phyloP scores from a whole-genome alignment of 2,888 invertebrate species.

The Pimpla rufipes region DNA sequence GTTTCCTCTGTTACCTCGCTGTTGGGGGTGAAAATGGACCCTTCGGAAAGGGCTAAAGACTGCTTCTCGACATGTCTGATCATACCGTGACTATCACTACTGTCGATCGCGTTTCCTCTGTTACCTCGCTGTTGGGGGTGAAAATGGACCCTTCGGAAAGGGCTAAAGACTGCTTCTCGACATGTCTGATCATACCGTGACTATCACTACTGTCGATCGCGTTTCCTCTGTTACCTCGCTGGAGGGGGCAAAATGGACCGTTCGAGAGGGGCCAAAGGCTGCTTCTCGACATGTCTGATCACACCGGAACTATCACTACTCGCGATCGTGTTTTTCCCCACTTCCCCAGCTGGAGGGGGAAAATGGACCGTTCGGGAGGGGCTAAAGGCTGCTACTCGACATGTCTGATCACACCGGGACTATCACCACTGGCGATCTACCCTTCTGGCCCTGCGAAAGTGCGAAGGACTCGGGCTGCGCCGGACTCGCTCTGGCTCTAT shows the following conservation, averaged over 20 bases:
- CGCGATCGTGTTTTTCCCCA: too few relatives aligned
- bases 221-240: too few relatives aligned
- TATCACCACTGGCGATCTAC: slow-evolving; percentile 70
- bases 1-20: too few relatives aligned
- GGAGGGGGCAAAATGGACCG: slow-evolving; percentile 64
- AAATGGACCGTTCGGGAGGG: slow-evolving; percentile 38
- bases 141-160: slow-evolving; percentile 56
- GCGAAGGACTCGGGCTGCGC: slow-evolving; percentile 1
- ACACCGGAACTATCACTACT: slow-evolving; percentile 68
- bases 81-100: too few relatives aligned
- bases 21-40: slow-evolving; percentile 58
- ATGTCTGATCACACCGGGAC: slow-evolving; percentile 66
- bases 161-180: background rate
- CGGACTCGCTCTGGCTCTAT: slow-evolving; percentile 6
- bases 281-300: slow-evolving; percentile 54
- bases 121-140: too few relatives aligned
- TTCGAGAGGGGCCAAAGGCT: slow-evolving; percentile 17
- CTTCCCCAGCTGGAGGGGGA: too few relatives aligned
- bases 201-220: slow-evolving; percentile 70
- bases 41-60: slow-evolving; percentile 28
- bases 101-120: too few relatives aligned
- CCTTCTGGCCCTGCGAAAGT: slow-evolving; percentile 47
- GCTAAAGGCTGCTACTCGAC: slow-evolving; percentile 1
- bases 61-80: too few relatives aligned
- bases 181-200: slow-evolving; percentile 65